Percentiles rank a stretch among this genome's conserved stretches.
These are phyloP conservation scores for Axis porcinus DNA, from an alignment of 2,113 vertebrate genomes.

Conservation along the genomic window DNA sequence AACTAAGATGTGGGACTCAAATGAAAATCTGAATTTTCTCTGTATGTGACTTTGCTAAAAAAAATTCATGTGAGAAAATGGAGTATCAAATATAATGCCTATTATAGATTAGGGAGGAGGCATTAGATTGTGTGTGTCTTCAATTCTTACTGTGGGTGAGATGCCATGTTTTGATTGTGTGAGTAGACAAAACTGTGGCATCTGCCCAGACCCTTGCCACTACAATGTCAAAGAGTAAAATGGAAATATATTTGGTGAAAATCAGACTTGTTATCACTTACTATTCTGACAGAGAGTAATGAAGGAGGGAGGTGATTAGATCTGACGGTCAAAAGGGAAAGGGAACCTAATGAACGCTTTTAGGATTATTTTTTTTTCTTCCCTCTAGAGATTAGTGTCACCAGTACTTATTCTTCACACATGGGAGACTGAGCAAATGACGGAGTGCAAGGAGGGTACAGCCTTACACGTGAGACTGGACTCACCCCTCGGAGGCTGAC, in stretches of 20 bases:
- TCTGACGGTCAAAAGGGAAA: slow-evolving; percentile 39
- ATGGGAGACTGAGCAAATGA: slow-evolving; percentile 53
- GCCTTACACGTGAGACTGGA: slow-evolving; percentile 1
- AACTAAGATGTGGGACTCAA: not conserved
- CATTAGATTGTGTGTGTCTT: not conserved
- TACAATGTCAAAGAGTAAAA: not conserved
- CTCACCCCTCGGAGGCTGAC: not conserved
- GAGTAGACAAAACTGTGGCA: not conserved
- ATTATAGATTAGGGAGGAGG: not conserved
- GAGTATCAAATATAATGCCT: not conserved
- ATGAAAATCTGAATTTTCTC: not conserved
- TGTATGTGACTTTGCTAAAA: not conserved
- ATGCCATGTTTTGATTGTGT: not conserved
- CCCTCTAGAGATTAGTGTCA: slow-evolving; percentile 64
- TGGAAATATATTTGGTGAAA: slow-evolving; percentile 31
- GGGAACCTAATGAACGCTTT: slow-evolving; percentile 58
- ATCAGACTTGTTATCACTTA: slow-evolving; percentile 39
- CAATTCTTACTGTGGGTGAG: not conserved
- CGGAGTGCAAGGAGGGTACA: not conserved
- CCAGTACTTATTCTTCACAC: slow-evolving; percentile 33
- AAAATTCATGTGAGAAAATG: not conserved
- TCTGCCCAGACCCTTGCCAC: not conserved
- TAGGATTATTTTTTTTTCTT: slow-evolving; percentile 50
- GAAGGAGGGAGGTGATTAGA: slow-evolving; percentile 36
- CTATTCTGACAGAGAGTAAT: not conserved